Evolutionary conservation across 2,888 invertebrate genomes (phyloP).

Genomic region (Diplolepis rosae): DNA sequence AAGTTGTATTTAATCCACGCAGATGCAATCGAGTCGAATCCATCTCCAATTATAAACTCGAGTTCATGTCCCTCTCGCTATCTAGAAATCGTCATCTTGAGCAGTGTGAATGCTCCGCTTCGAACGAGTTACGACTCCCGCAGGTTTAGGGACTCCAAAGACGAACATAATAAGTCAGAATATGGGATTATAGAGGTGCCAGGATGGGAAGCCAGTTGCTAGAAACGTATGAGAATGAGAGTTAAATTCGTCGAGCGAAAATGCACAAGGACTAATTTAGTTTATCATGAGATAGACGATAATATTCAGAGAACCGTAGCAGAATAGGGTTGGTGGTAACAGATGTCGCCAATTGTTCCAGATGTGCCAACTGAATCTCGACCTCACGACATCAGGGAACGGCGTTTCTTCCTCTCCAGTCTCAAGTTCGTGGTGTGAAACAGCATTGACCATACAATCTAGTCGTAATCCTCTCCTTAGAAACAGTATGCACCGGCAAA

Average conservation of each 20-base stretch:
- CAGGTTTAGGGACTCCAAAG: constrained; percentile 23
- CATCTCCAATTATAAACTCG: constrained; percentile 31
- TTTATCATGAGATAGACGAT: constrained; percentile 42
- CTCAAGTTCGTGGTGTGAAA: constrained; percentile 37
- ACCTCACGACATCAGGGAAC: constrained; percentile 22
- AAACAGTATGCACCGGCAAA: not conserved
- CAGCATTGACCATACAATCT: constrained; percentile 36
- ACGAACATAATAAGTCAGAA: constrained; percentile 29
- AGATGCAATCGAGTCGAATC: constrained; percentile 14
- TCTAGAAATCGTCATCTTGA: constrained; percentile 28
- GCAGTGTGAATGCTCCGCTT: constrained; percentile 27
- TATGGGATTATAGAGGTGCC: not conserved
- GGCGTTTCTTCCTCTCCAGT: constrained; percentile 20
- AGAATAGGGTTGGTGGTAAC: constrained; percentile 44
- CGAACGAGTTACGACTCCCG: constrained; percentile 8
- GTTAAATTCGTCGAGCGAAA: constrained; percentile 35
- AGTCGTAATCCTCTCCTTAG: constrained; percentile 23
- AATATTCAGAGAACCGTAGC: constrained; percentile 38
- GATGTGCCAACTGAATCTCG: constrained; percentile 30
- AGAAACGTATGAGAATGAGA: constrained; percentile 29
- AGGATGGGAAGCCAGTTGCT: constrained; percentile 1
- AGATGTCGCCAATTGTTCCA: constrained; percentile 50
- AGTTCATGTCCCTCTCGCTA: constrained; percentile 19
- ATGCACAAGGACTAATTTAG: constrained; percentile 35
- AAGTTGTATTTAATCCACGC: constrained; percentile 27